Evolutionary conservation across 2,113 vertebrate genomes (phyloP).

Genomic region (Corydoras maculifer): DNA sequence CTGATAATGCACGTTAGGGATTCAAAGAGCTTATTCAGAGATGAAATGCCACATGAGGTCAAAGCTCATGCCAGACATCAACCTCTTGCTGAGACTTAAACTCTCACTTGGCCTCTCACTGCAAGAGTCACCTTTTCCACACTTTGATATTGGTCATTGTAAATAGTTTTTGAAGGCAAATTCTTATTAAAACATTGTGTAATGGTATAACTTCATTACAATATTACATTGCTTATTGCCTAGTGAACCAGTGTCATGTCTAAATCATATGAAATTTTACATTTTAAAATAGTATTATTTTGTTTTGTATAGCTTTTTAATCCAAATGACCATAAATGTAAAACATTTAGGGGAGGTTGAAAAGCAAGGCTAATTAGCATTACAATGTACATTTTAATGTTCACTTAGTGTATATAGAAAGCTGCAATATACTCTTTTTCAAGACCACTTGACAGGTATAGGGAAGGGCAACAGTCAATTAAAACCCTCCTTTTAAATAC

Average conservation of each 20-base stretch:
- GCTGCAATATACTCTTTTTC: constrained; percentile 18
- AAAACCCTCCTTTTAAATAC: constrained; percentile 53
- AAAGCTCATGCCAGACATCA: constrained; percentile 27
- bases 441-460: constrained; percentile 28
- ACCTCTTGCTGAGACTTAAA: constrained; percentile 33
- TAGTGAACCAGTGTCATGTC: no score
- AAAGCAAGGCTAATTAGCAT: not conserved
- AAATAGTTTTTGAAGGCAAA: constrained; percentile 8
- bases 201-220: no score
- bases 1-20: constrained; percentile 39
- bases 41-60: constrained; percentile 32
- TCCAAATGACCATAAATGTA: no score
- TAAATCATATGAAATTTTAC: no score
- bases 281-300: no score
- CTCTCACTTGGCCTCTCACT: constrained; percentile 2
- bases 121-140: constrained; percentile 1
- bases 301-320: no score
- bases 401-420: constrained; percentile 29
- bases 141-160: constrained; percentile 5
- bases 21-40: constrained; percentile 26
- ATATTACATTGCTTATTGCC: not conserved
- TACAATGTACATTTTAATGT: not conserved
- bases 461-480: constrained; percentile 38
- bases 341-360: no score
- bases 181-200: constrained; percentile 17